Base-by-base conservation (phyloP, 2,888 invertebrate species). In the Luperina nickerlii region DNA sequence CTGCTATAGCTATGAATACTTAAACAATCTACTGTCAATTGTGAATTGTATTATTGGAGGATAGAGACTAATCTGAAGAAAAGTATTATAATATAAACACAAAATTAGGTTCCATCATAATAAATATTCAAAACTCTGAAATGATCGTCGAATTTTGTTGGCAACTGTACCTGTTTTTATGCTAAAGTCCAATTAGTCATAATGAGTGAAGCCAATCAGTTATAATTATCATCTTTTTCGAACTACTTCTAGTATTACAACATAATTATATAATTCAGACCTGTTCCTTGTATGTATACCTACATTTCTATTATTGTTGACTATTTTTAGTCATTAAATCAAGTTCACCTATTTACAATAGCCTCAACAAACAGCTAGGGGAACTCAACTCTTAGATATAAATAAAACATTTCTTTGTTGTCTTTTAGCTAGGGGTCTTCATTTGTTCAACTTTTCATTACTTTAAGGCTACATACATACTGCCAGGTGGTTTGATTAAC, bases 381-480 rank as follows among this genome's bases (percentile, higher is more conserved):
- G 15, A 69, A 65, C 20, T 45, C 45, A 45, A 71, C 20, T 72
- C 75, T 71, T 15, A 38, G 57, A 54, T 70, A 66, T 62, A 67
- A 74, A 78, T 67, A 83, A 57, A 70, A 83, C 62, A 74, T 62
- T 45, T 70, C 24, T 69, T 73, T 45, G 20, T 48, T 24, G 24
- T 54, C 27, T 24, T 11, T 32, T 32, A 32, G 51, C 5, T 62
- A 27, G n/a, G 4, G 32, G 57, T 45, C 6, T 32, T 74, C 4
- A 74, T 67, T 72, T 15, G 15, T 27, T 20, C 18, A 67, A 27
- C 6, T 54, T 42, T n/a, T 66, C 2, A 4, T 48, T 60, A 60
- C 0, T 27, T 11, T 38, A 60, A 45, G 0, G 15, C 13, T 15
- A 15, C 20, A 7, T 20, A 51, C 51, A 0, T 18, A 51, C 51